Evolutionary conservation across 2,113 vertebrate species (phyloP), one percentile per base, ranked within the genome.

Genomic region (Percopsis transmontana): DNA sequence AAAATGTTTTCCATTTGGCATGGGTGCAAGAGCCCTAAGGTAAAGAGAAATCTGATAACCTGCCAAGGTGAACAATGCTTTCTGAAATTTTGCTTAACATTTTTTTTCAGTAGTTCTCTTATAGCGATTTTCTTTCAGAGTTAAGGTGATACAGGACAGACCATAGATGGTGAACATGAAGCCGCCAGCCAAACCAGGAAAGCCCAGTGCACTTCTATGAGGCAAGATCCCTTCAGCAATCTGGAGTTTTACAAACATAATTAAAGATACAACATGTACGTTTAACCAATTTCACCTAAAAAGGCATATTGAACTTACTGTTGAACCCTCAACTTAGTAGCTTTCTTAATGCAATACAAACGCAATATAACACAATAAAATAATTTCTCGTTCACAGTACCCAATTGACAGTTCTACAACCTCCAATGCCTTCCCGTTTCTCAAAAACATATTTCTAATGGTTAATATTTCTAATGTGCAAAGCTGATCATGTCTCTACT

Each of bases 101-200:
- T 18, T 23, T 50, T 73, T 70, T 23, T 54, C 21, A 57, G 69
- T 23, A 40, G 24, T 8, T 53, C 41, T 66, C 58, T 50, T 2
- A 12, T 19, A 16, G 60, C 27, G 8, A 65, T 50, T 38, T 1
- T 33, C 56, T 79, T 65, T 64, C 50, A 41, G 2, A 58, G 66
- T 64, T 54, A 10, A 59, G 48, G 12, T 27, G 61, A 1, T n/a
- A 38, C 54, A 21, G 19, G 6, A 83, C 85, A 24, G 24, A 97
- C 96, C 95, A 57, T 99, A 97, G 80, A 99, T 89, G 9, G 93
- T 95, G 60, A 96, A 99, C 58, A 93, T 97, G 80, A 99, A 99
- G 24, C 97, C 95, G 85, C 97, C 97, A 58, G 96, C 96, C 74
- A 99, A 81, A 62, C 96, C 97, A 3, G 96, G 96, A 77, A 95